Base-by-base conservation (phyloP, 2,113 vertebrate genomes). In the Tetrax tetrax region DNA sequence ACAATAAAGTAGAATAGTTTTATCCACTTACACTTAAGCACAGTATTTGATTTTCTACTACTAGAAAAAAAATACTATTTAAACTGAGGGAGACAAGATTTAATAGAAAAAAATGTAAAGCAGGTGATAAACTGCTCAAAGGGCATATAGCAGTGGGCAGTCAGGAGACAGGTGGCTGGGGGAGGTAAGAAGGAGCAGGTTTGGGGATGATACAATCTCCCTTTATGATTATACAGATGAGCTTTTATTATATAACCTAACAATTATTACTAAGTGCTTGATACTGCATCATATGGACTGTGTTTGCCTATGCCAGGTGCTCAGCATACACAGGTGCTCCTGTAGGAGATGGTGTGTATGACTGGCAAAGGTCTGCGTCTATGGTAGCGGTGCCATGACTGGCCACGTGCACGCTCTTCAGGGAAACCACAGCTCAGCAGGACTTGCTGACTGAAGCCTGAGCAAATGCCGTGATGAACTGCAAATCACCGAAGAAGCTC, bases 351-450 rank as follows among this genome's bases (percentile, higher is more conserved):
- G 35, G 23, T 18, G 10, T 0, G 6, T 28, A 7, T 20, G 38
- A 54, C 72, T 27, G 38, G n/a, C 25, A 12, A 48, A 79, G n/a
- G 48, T 68, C 27, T 48, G 47, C 65, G 35, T 33, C 54, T 33
- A 4, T 1, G 0, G 17, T 24, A 78, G 33, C 53, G 37, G 20
- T 47, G 57, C 53, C 18, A 2, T 4, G 2, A 3, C 65, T 57
- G 72, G 54, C 33, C 41, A 13, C 68, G 2, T 2, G 4, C 1
- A 0, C 2, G 31, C 6, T 23, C 33, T 65, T 82, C 56, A 25
- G 71, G 50, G 77, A 60, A 53, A 53, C 7, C 74, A 43, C 23
- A n/a, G 41, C 38, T 20, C 22, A 4, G 31, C 4, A 33, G n/a
- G 29, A 23, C 8, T 28, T 29, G 7, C 33, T 65, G 51, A 20